Base-by-base conservation (phyloP, 2,888 invertebrate genomes). In the Odontomyia ornata region DNA sequence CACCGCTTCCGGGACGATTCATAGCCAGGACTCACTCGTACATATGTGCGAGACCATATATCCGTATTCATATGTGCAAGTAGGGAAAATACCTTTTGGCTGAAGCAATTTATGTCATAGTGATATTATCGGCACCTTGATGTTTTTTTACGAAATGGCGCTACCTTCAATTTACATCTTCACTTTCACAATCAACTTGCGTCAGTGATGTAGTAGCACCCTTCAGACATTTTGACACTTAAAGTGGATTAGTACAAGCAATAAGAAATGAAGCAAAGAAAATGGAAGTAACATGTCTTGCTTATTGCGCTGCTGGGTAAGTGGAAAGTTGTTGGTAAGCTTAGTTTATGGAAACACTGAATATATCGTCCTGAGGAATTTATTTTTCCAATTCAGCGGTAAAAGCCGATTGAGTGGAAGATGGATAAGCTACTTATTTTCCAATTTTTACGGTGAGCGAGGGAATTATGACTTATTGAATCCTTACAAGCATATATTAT, bases 191-290 rank as follows among this genome's bases (percentile, higher is more conserved):
- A 36, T 52, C 52, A 4, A 52, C 9, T 60, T 18, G 3, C 23
- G 4, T 9, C 3, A 25, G 57, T 25, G 18, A 60, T 4, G 13
- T 60, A 25, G 36, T 60, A 18, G 57, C 25, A 60, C 18, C 23
- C 25, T 60, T 18, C 11, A 25, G 25, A 60, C 57, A 60, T 60
- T 60, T 60, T 25, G 57, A 60, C 57, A 25, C 57, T 60, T 21
- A 60, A 60, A 25, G 11, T 60, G 57, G 57, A 60, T 60, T 60
- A 23, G 23, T 11, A 23, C 4, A 60, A 60, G 11, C 57, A 60
- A 25, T 18, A 23, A 25, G n/a, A 18, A n/a, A 15, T n/a, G n/a
- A 52, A 52, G 52, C 18, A 15, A 18, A 13, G 7, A 52, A 52
- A 52, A 36, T 36, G 36, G 36, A 36, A 36, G 36, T 36, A 36